Evolutionary conservation across 2,797 vertebrate species (phyloP).

Genomic region (Columba guinea): DNA sequence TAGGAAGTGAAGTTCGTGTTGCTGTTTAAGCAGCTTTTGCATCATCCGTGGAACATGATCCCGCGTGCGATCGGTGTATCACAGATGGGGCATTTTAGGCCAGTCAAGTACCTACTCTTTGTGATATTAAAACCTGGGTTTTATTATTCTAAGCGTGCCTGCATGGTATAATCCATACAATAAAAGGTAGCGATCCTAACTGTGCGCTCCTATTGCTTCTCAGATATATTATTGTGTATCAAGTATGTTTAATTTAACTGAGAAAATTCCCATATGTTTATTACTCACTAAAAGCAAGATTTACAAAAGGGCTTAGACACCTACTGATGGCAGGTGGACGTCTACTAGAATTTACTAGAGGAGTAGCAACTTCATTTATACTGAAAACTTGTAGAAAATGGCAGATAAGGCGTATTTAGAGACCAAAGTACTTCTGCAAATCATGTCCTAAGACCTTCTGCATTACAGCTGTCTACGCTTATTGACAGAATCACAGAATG

Average conservation of each 20-base stretch:
- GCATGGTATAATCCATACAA: background rate
- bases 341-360: background rate
- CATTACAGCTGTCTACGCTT: background rate
- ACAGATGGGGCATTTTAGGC: background rate
- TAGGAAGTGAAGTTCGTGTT: background rate
- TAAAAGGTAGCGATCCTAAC: background rate
- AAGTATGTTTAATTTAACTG: background rate
- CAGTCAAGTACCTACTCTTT: background rate
- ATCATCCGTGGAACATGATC: background rate
- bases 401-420: background rate
- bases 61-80: rapidly evolving
- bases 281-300: background rate
- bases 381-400: background rate
- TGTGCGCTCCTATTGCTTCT: background rate
- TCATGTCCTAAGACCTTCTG: background rate
- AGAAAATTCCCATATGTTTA: rapidly evolving
- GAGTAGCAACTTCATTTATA: background rate
- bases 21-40: background rate
- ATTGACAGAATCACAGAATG: background rate
- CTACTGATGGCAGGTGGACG: background rate
- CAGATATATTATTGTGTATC: background rate
- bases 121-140: background rate
- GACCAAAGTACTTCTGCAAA: background rate
- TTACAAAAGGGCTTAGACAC: background rate
- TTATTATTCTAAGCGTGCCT: background rate